phyloP scores from a whole-genome alignment of 92 coral and sea anemone genomes.

The Phenganax subtilis region DNA sequence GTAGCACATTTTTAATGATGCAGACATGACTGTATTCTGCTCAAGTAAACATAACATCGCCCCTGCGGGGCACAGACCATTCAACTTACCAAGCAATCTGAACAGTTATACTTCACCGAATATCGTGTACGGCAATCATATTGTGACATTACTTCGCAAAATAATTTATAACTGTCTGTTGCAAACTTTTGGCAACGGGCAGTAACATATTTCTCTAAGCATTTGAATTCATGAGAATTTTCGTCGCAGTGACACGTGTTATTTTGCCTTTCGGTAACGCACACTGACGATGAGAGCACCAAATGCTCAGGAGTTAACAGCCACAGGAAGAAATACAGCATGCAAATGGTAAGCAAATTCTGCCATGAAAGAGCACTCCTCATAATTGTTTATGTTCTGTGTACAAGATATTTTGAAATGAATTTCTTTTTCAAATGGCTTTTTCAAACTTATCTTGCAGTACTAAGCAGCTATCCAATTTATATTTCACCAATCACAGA shows the following conservation, averaged over 20 bases:
- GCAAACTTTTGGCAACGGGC: constrained; percentile 32
- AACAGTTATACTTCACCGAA: constrained; percentile 61
- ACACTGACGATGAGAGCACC: neutral
- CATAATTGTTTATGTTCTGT: neutral
- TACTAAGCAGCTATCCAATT: too few relatives aligned
- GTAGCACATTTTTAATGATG: neutral
- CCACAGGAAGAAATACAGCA: neutral
- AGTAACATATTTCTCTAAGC: constrained; percentile 18
- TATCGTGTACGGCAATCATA: constrained; percentile 47
- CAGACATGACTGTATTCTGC: neutral
- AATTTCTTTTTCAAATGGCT: neutral
- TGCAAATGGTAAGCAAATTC: constrained; percentile 9
- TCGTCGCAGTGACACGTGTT: neutral
- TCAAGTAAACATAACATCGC: neutral
- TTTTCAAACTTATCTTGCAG: too few relatives aligned
- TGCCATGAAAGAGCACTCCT: neutral
- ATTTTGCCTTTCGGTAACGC: neutral
- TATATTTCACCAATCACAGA: too few relatives aligned
- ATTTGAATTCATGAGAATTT: neutral
- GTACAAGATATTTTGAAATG: neutral
- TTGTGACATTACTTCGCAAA: constrained; percentile 50
- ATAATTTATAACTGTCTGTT: constrained; percentile 31
- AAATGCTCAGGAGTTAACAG: neutral
- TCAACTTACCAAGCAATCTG: constrained; percentile 55
- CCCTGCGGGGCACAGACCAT: too few relatives aligned